Percentiles rank a stretch among this genome's conserved stretches.
phyloP scores from a whole-genome alignment of 1,140 invertebrate species.

The Bombus waltoni region DNA sequence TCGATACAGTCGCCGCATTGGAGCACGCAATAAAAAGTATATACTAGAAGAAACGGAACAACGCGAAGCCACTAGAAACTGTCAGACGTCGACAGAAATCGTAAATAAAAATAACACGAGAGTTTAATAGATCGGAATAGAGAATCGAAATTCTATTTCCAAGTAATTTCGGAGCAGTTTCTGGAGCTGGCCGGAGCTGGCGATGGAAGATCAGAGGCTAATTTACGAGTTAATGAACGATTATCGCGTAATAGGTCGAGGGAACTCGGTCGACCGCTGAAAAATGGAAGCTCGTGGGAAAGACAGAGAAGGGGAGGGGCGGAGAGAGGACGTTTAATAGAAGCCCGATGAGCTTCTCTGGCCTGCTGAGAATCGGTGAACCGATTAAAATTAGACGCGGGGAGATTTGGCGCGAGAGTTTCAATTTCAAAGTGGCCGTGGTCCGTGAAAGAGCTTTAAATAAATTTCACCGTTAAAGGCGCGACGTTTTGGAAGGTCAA shows the following conservation, averaged over 20 bases:
- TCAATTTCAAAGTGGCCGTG: background rate
- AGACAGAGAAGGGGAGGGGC: background rate
- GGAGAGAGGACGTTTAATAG: background rate
- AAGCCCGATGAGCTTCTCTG: background rate
- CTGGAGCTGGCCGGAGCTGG: too few relatives aligned
- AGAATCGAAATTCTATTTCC: background rate
- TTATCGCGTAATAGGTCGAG: background rate
- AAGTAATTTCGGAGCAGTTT: background rate
- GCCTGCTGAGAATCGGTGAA: background rate
- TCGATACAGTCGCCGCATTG: background rate
- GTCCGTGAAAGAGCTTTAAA: background rate
- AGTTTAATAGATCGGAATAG: background rate
- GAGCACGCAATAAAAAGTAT: background rate
- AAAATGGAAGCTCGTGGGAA: background rate
- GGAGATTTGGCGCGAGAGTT: background rate
- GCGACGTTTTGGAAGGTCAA: background rate
- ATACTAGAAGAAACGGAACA: background rate
- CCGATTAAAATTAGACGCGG: constrained; percentile 23
- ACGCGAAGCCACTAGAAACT: background rate
- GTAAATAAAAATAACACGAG: background rate
- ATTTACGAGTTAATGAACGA: constrained; percentile 1
- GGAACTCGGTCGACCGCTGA: constrained; percentile 3
- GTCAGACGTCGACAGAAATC: background rate
- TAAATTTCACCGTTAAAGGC: constrained; percentile 16
- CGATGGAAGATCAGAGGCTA: background rate